phyloP scores from a whole-genome alignment of 1,140 invertebrate genomes.

The Ips nitidus region DNA sequence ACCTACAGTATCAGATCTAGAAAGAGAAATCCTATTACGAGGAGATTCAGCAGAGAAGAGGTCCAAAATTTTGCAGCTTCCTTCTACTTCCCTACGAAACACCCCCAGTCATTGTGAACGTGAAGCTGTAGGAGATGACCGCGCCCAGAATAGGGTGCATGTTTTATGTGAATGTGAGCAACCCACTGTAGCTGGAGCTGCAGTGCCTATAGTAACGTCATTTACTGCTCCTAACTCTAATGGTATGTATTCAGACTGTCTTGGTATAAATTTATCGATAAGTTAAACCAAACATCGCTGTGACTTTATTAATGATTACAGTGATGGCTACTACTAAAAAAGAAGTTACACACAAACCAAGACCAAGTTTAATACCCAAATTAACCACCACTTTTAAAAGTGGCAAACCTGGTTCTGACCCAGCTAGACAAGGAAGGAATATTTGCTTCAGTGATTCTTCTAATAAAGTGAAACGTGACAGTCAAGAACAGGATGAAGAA shows the following conservation, averaged over 20 bases:
- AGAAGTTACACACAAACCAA: constrained; percentile 2
- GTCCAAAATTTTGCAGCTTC: constrained; percentile 15
- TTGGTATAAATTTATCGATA: too few species aligned
- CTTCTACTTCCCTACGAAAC: neutral
- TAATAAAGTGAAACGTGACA: neutral
- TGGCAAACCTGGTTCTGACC: neutral
- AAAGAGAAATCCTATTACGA: neutral
- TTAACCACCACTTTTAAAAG: constrained; percentile 12
- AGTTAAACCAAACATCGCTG: too few species aligned
- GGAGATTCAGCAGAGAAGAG: neutral
- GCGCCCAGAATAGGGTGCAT: constrained; percentile 14
- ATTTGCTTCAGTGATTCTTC: constrained; percentile 5
- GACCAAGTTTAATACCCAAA: constrained; percentile 30
- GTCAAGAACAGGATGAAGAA: constrained; percentile 1
- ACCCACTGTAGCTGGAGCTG: constrained; percentile 32
- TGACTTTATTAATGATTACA: too few species aligned
- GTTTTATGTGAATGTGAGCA: constrained; percentile 38
- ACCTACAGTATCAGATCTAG: too few species aligned
- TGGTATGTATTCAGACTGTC: neutral
- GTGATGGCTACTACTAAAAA: neutral
- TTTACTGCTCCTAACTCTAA: constrained; percentile 2
- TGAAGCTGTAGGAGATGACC: constrained; percentile 32
- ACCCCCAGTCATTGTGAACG: constrained; percentile 17
- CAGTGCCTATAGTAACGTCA: constrained; percentile 29
- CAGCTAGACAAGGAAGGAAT: neutral